phyloP scores from a whole-genome alignment of 2,888 invertebrate species.

The Perizoma affinitatum region DNA sequence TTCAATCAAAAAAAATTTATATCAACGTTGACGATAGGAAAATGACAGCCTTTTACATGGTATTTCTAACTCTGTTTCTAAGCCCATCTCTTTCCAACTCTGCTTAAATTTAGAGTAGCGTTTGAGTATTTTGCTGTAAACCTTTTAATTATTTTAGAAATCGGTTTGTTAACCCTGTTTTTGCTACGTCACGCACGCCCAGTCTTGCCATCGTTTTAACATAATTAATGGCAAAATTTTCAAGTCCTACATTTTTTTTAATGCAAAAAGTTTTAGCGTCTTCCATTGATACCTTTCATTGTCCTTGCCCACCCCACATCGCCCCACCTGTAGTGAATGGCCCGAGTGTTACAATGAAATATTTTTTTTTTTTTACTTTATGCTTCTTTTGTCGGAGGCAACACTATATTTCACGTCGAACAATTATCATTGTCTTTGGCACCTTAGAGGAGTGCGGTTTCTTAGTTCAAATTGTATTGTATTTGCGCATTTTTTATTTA shows the following conservation, averaged over 20 bases:
- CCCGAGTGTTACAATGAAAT: slow-evolving; percentile 73
- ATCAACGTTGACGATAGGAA: too few relatives aligned
- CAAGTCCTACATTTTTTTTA: slow-evolving; percentile 61
- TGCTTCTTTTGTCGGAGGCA: slow-evolving; percentile 79
- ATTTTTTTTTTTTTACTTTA: slow-evolving; percentile 66
- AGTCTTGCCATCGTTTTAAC: slow-evolving; percentile 50
- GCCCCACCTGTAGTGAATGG: slow-evolving; percentile 81
- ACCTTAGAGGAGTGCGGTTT: slow-evolving; percentile 58
- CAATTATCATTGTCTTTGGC: slow-evolving; percentile 84
- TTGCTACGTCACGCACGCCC: slow-evolving; percentile 48
- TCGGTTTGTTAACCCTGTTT: slow-evolving; percentile 24
- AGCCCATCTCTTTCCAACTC: too few relatives aligned
- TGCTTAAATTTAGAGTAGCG: too few relatives aligned
- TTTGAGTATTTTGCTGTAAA: too few relatives aligned
- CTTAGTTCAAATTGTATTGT: slow-evolving; percentile 50
- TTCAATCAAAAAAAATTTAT: too few relatives aligned
- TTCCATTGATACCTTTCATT: slow-evolving; percentile 79
- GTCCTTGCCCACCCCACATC: slow-evolving; percentile 75
- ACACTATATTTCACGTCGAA: slow-evolving; percentile 82
- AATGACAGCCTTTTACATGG: too few relatives aligned
- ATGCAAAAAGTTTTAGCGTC: slow-evolving; percentile 67
- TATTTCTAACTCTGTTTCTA: too few relatives aligned
- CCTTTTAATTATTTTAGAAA: slow-evolving; percentile 3
- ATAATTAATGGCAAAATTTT: slow-evolving; percentile 70
- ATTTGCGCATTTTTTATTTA: slow-evolving; percentile 26